Evolutionary conservation across 2,888 invertebrate genomes (phyloP).

Genomic region (Anthophora plumipes): DNA sequence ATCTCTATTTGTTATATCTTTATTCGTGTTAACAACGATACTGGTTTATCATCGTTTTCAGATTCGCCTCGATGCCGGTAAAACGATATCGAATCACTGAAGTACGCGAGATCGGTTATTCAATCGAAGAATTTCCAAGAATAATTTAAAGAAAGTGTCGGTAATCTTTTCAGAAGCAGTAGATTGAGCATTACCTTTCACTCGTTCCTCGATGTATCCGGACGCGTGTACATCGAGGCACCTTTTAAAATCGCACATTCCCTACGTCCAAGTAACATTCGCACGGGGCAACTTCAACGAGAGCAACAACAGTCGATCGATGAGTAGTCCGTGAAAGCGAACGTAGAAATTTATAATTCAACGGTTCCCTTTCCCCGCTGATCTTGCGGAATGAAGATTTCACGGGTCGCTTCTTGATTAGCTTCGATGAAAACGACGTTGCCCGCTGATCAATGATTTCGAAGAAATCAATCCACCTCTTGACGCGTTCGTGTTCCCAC

Average conservation of each 20-base stretch:
- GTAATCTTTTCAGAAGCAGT: not conserved
- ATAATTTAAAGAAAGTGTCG: not conserved
- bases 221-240: constrained; percentile 2
- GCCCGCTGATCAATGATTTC: constrained; percentile 28
- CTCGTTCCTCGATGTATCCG: constrained; percentile 5
- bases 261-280: not conserved
- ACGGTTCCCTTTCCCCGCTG: not conserved
- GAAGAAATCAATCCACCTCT: constrained; percentile 24
- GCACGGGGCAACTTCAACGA: not conserved
- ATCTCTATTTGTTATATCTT: not conserved
- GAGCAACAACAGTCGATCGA: not conserved
- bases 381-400: not conserved
- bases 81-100: no score
- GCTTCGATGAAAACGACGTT: not conserved
- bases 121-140: no score
- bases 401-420: not conserved
- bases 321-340: no score
- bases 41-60: not conserved
- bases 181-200: constrained; percentile 20
- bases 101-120: no score
- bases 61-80: not conserved
- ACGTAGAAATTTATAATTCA: not conserved
- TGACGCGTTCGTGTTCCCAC: constrained; percentile 10
- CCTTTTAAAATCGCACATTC: constrained; percentile 18
- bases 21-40: not conserved